A percentile compares a stretch with the other conserved stretches of the same genome.
phyloP scores from a whole-genome alignment of 2,797 vertebrate genomes.

The Paguma larvata region DNA sequence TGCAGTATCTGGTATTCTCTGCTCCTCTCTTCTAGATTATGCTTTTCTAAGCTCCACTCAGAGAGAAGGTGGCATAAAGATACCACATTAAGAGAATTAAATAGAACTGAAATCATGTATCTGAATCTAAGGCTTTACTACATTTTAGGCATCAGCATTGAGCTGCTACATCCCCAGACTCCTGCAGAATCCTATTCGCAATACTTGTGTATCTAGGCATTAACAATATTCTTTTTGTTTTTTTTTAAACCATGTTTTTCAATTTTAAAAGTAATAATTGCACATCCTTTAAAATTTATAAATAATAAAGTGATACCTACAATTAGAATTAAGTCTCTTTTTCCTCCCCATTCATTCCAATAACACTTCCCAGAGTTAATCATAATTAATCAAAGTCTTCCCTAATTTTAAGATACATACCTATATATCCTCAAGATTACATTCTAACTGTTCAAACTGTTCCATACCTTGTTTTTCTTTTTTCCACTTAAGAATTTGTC shows the following conservation, averaged over 20 bases:
- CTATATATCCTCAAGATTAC: neutral
- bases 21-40: neutral
- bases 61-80: neutral
- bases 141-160: neutral
- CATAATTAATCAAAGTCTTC: neutral
- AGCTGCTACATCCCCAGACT: neutral
- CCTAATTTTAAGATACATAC: neutral
- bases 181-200: constrained; percentile 14
- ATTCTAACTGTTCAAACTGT: neutral
- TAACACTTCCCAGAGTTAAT: neutral
- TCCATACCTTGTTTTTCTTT: neutral
- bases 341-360: neutral
- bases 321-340: neutral
- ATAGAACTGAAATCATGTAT: constrained; percentile 2
- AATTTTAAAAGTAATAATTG: constrained; percentile 41
- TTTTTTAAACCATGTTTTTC: constrained; percentile 15
- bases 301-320: neutral
- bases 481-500: constrained; percentile 1
- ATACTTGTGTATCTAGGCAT: neutral
- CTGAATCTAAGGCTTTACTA: neutral
- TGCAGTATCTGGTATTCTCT: neutral
- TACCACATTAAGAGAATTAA: neutral
- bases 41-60: neutral
- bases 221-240: neutral
- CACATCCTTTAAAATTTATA: neutral